Conservation (phyloP, 2,888 invertebrate genomes). For the Melikaiella ostensackeni region DNA sequence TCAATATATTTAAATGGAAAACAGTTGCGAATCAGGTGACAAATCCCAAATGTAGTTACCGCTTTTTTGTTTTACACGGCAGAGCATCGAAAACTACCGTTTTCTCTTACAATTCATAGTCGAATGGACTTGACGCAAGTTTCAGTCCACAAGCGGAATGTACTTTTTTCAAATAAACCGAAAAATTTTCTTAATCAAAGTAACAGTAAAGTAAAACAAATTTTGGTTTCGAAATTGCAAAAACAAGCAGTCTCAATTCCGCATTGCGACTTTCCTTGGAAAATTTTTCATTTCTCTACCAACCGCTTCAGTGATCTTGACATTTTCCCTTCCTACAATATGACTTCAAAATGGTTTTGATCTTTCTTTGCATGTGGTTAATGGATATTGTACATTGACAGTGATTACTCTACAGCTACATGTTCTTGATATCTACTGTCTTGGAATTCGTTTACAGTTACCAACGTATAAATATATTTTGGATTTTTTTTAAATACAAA, state of each 20-base stretch:
- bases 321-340: constrained; percentile 21
- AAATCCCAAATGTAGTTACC: too few relatives aligned
- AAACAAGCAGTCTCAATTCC: constrained; percentile 10
- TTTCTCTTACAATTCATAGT: constrained; percentile 7
- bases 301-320: constrained; percentile 25
- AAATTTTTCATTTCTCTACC: constrained; percentile 7
- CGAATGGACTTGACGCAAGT: constrained; percentile 2
- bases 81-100: constrained; percentile 2
- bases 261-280: neutral
- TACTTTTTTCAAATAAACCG: constrained; percentile 7
- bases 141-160: constrained; percentile 35
- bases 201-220: constrained; percentile 21
- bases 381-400: constrained; percentile 51
- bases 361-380: constrained; percentile 46
- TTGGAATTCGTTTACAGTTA: constrained; percentile 46
- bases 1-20: too few relatives aligned
- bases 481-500: constrained; percentile 63
- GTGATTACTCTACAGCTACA: constrained; percentile 43
- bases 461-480: constrained; percentile 71
- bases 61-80: too few relatives aligned
- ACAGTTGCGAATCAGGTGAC: too few relatives aligned
- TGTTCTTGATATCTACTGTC: constrained; percentile 44
- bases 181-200: neutral
- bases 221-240: constrained; percentile 32
- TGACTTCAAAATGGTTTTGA: constrained; percentile 44